These are phyloP conservation scores for Amphiprion ocellaris DNA, from an alignment of 2,113 vertebrate species.

Conservation along the genomic window DNA sequence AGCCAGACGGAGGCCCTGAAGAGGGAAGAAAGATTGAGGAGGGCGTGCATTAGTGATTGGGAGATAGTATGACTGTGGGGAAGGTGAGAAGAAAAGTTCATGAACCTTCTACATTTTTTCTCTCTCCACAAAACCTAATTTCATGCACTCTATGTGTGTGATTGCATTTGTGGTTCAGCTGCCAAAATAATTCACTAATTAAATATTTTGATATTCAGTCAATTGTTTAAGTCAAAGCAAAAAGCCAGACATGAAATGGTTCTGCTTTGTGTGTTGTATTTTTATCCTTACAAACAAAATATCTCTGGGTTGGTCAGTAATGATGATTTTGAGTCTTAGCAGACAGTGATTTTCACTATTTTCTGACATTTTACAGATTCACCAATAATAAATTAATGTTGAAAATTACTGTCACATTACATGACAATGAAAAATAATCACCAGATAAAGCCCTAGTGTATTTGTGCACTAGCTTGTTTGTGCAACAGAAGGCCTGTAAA, in stretches of 20 bases:
- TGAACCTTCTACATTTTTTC: not conserved
- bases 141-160: not conserved
- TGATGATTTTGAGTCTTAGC: not conserved
- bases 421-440: no score
- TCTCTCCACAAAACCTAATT: not conserved
- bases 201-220: no score
- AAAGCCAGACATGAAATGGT: no score
- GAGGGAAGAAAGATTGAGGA: not conserved
- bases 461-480: not conserved
- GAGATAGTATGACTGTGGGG: conserved; percentile 1
- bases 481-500: not conserved
- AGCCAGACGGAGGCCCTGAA: conserved; percentile 14
- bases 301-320: not conserved
- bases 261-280: no score
- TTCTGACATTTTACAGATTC: not conserved
- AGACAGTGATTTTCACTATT: not conserved
- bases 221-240: no score
- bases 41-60: no score
- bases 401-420: no score
- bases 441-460: not conserved
- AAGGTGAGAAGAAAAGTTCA: not conserved
- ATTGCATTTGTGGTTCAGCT: not conserved
- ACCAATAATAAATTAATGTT: no score
- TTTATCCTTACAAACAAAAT: not conserved
- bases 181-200: no score